Evolutionary conservation across 2,888 invertebrate genomes (phyloP), one percentile per base, ranked within the genome.

Genomic region (Diachrysia chrysitis): DNA sequence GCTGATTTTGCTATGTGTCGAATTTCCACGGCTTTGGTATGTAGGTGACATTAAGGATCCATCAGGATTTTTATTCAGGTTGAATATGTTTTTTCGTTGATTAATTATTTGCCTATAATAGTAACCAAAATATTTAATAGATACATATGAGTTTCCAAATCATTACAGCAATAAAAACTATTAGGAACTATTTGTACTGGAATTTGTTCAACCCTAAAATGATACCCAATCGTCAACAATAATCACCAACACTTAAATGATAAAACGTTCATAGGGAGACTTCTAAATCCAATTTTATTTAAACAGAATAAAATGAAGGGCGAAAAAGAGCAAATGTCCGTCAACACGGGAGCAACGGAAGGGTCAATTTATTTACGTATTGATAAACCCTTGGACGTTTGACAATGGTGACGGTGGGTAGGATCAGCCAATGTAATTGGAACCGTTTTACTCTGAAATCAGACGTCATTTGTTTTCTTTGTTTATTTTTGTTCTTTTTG

Each of bases 361-460:
- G 89, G 89, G 90, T 88, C 89, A 88, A 88, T 88, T 89, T 90
- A 90, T 90, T 89, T 89, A 86, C 86, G 87, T 87, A 90, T 91
- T 90, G 92, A 92, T 91, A 91, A 91, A 87, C 90, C 89, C 85
- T 86, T 85, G 85, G 85, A 83, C 81, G 79, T 79, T 84, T 84
- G 77, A 88, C 89, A 87, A 89, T 89, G 76, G 79, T 69, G 64
- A 78, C 72, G 74, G 74, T 66, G 53, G 67, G 68, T 58, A 37
- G 60, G 71, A 69, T 72, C 78, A 72, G 57, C 81, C 77, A 82
- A 66, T 69, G 48, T 78, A 72, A 72, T 71, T 70, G 63, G 81
- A 78, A 53, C 81, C 69, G 64, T 69, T 72, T 79, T 80, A 79
- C 74, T 81, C 73, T 69, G 67, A 67, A 78, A 76, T 74, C 58